A percentile compares a stretch with the other conserved stretches of the same genome.
These are phyloP conservation scores for Pygoscelis adeliae DNA, from an alignment of 2,113 vertebrate genomes.

Conservation along the genomic window DNA sequence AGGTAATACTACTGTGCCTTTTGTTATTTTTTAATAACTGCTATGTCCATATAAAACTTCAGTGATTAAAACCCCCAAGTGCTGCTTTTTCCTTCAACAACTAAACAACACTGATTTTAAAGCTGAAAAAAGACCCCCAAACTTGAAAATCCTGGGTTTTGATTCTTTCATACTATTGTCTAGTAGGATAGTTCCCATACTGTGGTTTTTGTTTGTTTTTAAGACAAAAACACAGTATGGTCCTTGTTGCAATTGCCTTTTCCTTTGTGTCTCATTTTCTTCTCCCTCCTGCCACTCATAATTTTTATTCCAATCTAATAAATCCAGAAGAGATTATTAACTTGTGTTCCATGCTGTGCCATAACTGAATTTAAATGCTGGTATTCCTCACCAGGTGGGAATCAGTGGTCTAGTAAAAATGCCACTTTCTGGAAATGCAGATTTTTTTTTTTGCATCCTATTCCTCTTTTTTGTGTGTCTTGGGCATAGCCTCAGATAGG, in stretches of 20 bases:
- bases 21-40: neutral
- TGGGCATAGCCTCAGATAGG: neutral
- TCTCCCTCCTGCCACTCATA: neutral
- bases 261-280: neutral
- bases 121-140: neutral
- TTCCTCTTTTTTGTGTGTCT: neutral
- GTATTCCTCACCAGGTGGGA: neutral
- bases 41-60: neutral
- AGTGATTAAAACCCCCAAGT: neutral
- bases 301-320: neutral
- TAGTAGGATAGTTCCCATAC: neutral
- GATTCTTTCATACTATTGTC: neutral
- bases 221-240: neutral
- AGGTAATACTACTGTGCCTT: neutral
- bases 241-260: neutral
- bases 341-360: neutral
- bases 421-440: neutral
- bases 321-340: slow-evolving; percentile 8
- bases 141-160: neutral
- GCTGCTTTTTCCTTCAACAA: neutral
- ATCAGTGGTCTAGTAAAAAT: neutral
- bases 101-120: neutral
- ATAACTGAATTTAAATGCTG: neutral
- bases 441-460: neutral
- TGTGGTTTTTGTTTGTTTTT: neutral